phyloP scores from a whole-genome alignment of 35 echinoderm and acorn worm species.

The Acanthaster planci region DNA sequence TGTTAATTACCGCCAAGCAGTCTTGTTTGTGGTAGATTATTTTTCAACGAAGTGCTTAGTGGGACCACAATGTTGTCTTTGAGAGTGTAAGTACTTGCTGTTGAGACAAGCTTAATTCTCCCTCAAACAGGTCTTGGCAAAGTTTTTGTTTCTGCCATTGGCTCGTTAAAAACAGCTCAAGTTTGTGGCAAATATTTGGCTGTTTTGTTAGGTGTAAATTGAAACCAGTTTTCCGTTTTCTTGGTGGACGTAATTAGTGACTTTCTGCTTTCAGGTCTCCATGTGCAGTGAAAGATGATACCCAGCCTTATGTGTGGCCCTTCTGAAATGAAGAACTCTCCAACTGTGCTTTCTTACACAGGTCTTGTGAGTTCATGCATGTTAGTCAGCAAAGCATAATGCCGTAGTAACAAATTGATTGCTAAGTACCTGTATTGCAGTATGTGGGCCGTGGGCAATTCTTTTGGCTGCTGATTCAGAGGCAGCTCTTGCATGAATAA shows the following conservation, averaged over 20 bases:
- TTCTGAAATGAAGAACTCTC: no score
- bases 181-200: background rate
- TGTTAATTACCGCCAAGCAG: background rate
- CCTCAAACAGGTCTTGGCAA: no score
- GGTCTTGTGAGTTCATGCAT: no score
- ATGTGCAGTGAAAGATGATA: no score
- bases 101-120: background rate
- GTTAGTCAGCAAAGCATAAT: no score
- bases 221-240: background rate
- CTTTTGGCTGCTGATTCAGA: no score
- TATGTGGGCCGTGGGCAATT: no score
- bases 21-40: background rate
- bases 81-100: background rate
- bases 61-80: background rate
- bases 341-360: no score
- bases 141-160: constrained; percentile 12
- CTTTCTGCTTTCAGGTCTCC: background rate
- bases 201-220: background rate
- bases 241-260: background rate
- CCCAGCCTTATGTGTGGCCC: no score
- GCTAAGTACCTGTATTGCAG: no score
- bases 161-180: constrained; percentile 18
- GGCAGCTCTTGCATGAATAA: no score
- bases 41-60: background rate
- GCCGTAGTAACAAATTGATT: no score